Evolutionary conservation across 2,113 vertebrate species (phyloP).

Genomic region (Cariama cristata): DNA sequence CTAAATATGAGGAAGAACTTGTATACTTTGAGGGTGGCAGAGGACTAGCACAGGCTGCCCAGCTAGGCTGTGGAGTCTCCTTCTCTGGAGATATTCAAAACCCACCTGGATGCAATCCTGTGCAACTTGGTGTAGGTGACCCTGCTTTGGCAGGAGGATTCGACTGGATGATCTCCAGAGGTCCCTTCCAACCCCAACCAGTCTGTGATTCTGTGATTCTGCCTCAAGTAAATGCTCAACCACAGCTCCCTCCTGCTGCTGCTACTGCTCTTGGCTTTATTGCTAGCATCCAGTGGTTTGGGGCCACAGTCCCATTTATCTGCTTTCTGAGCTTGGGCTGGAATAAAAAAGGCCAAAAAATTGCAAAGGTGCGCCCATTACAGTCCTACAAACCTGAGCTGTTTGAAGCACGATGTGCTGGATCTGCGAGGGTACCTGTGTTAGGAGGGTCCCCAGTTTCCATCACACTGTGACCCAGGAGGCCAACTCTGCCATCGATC

Average conservation of each 20-base stretch:
- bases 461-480: neutral
- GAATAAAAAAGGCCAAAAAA: neutral
- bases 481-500: neutral
- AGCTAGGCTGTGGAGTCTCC: too few species aligned
- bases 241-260: neutral
- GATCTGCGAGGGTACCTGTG: accelerated
- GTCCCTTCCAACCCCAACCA: too few species aligned
- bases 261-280: neutral
- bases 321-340: neutral
- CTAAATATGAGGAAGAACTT: too few species aligned
- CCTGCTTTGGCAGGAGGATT: too few species aligned
- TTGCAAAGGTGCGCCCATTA: neutral
- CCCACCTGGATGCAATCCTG: too few species aligned
- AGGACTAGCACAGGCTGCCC: too few species aligned
- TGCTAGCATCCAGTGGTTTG: neutral
- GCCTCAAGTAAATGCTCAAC: accelerated
- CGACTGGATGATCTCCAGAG: too few species aligned
- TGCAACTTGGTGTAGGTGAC: too few species aligned
- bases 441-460: neutral
- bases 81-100: too few species aligned
- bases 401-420: neutral
- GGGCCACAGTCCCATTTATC: neutral
- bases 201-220: too few species aligned
- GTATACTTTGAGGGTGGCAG: too few species aligned
- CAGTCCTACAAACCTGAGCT: neutral